Evolutionary conservation across 2,888 invertebrate species (phyloP), one percentile per base, ranked within the genome.

Genomic region (Pyrgus malvae): DNA sequence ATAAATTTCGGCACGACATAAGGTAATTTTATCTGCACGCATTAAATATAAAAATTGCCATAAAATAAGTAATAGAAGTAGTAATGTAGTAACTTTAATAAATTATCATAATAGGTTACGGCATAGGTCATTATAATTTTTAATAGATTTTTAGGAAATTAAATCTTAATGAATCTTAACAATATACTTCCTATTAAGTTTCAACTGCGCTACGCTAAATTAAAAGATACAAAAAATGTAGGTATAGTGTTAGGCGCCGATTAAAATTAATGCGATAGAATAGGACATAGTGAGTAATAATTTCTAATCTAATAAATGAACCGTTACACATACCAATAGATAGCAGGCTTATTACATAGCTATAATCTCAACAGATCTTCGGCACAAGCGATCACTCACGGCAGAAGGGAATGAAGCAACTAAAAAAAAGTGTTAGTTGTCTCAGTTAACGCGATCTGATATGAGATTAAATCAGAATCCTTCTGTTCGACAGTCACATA

Each of bases 401-500:
- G 11, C 19, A n/a, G 27, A 35, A 50, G 19, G 17, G 19, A 19
- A 38, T 8, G 33, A 16, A 8, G 23, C 17, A 12, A 51, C 37
- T 33, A 33, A 2, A 12, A 50, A 38, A 41, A 41, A 11, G 42
- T 40, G 33, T 23, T 17, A 41, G 11, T 23, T 42, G 8, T 33
- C 45, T 19, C 5, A 38, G 21, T 35, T 21, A 31, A 53, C 31
- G 31, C 45, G 16, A 53, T 23, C 40, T 53, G 5, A 46, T 38
- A 46, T 31, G 23, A 35, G 35, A 53, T 38, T 27, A 31, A 29
- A 53, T 53, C 51, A 16, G 38, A 45, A 35, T 44, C 19, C 44
- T 12, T 23, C 31, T 25, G 41, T 41, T 21, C 38, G 16, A 54
- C 42, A 38, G 41, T 23, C 44, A 40, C 23, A 44, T 61, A 58